phyloP scores from a whole-genome alignment of 2,113 vertebrate species.

The Pleuronectes platessa region DNA sequence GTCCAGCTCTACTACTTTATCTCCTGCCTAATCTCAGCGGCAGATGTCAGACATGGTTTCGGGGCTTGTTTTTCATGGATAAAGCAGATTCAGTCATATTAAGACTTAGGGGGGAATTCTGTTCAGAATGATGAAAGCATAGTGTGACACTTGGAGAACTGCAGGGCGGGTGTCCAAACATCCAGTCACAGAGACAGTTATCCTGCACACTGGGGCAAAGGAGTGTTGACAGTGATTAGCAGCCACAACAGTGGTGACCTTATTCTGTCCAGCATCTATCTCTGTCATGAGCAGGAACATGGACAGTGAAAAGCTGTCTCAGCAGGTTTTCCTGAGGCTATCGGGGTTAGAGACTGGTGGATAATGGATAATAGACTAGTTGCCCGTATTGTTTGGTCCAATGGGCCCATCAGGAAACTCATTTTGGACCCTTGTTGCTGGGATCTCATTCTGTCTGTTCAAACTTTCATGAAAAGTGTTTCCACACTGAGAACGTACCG shows the following conservation, averaged over 20 bases:
- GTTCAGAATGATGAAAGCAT: slow-evolving; percentile 25
- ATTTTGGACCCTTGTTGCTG: not conserved
- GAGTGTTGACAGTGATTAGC: slow-evolving; percentile 21
- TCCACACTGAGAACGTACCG: no score
- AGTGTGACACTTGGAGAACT: slow-evolving; percentile 38
- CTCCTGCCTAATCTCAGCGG: slow-evolving; percentile 42
- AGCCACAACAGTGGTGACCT: slow-evolving; percentile 10
- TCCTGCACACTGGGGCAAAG: slow-evolving; percentile 21
- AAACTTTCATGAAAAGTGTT: no score
- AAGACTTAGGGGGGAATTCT: slow-evolving; percentile 20
- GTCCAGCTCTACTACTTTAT: slow-evolving; percentile 21
- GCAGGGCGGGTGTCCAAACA: slow-evolving; percentile 9
- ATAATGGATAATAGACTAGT: not conserved
- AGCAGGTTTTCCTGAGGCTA: slow-evolving; percentile 8
- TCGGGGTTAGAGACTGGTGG: not conserved
- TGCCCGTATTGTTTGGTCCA: not conserved
- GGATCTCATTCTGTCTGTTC: not conserved
- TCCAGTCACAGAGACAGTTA: slow-evolving; percentile 15
- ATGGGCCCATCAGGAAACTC: not conserved
- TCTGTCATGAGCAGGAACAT: slow-evolving; percentile 17
- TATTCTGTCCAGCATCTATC: slow-evolving; percentile 4
- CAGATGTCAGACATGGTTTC: slow-evolving; percentile 56
- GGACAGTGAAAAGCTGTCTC: slow-evolving; percentile 11
- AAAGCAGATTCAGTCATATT: slow-evolving; percentile 60
- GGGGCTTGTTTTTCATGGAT: slow-evolving; percentile 28